Evolutionary conservation across 1,140 invertebrate genomes (phyloP).

Genomic region (Polypedilum vanderplanki): DNA sequence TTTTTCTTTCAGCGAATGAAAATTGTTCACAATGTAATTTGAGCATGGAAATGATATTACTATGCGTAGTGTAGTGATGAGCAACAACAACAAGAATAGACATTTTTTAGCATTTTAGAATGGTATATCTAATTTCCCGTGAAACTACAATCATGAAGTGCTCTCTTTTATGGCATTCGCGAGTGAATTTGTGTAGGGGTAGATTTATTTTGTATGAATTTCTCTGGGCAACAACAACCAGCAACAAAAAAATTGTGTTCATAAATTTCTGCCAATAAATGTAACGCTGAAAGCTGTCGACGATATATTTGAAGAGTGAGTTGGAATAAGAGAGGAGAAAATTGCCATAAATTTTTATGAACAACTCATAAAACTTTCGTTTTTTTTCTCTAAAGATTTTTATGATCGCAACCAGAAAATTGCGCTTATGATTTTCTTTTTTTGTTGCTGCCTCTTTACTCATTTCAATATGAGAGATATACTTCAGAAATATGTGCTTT

Average conservation of each 20-base stretch:
- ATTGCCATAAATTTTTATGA: slow-evolving; percentile 19
- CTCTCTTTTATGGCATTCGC: not conserved
- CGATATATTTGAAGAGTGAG: slow-evolving; percentile 18
- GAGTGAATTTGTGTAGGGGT: not conserved
- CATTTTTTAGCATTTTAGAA: not conserved
- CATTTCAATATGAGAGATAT: not conserved
- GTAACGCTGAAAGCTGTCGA: slow-evolving; percentile 4
- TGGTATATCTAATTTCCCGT: slow-evolving; percentile 5
- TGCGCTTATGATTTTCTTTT: not conserved
- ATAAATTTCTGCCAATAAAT: slow-evolving; percentile 14
- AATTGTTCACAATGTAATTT: too few species aligned
- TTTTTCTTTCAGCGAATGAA: too few species aligned
- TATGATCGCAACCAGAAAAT: slow-evolving; percentile 15
- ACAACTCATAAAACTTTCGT: slow-evolving; percentile 7
- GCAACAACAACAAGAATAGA: not conserved
- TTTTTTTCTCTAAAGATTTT: not conserved
- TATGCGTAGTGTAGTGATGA: too few species aligned
- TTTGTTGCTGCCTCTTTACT: not conserved
- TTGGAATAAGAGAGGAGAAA: not conserved
- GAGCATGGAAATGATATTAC: too few species aligned
- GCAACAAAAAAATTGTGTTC: slow-evolving; percentile 6
- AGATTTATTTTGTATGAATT: not conserved
- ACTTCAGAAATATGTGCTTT: not conserved
- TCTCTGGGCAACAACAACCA: not conserved
- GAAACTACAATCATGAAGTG: not conserved